Conservation (phyloP, 2,113 vertebrate genomes). For the Sclerurus mexicanus region DNA sequence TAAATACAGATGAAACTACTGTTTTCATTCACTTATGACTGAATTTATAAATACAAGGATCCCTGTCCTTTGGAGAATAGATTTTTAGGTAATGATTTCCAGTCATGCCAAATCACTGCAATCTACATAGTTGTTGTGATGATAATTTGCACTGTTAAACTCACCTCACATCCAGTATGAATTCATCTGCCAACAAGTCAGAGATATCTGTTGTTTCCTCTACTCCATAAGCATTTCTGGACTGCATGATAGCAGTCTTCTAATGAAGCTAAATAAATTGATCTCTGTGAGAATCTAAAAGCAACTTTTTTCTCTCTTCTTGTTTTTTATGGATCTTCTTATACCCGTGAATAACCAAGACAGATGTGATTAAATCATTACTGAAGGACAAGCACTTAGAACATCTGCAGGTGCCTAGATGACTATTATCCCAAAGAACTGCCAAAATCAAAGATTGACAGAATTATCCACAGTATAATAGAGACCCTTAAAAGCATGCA, state of each 20-base stretch:
- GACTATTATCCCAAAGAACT: neutral
- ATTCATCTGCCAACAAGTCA: neutral
- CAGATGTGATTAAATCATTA: neutral
- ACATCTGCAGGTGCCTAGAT: neutral
- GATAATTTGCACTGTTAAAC: neutral
- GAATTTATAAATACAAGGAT: neutral
- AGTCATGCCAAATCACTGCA: neutral
- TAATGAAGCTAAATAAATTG: neutral
- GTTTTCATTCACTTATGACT: neutral
- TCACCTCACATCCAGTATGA: neutral
- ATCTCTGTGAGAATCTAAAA: neutral
- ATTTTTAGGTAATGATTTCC: neutral
- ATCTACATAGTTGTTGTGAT: neutral
- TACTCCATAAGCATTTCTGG: neutral
- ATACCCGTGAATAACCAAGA: accelerated
- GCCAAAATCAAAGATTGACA: neutral
- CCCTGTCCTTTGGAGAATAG: neutral
- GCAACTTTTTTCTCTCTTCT: neutral
- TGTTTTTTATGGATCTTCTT: neutral
- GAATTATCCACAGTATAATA: neutral
- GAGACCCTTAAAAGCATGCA: neutral
- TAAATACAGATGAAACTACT: neutral
- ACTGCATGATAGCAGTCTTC: neutral
- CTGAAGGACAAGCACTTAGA: neutral
- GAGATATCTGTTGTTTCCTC: neutral